Evolutionary conservation across 2,113 vertebrate species (phyloP), one percentile per base, ranked within the genome.

Genomic region (Tiliqua scincoides): DNA sequence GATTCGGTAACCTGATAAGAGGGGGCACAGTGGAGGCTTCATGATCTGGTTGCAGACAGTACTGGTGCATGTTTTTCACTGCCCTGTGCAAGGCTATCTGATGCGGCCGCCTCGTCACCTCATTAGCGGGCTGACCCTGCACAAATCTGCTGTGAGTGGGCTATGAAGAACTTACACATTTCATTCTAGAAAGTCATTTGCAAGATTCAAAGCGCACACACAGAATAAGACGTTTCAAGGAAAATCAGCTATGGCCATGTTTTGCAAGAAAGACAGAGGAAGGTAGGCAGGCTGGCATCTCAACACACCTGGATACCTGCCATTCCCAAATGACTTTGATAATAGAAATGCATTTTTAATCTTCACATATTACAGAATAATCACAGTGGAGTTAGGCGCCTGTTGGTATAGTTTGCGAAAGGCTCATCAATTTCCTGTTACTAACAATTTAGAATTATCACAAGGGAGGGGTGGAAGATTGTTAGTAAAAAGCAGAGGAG

Each of bases 371-470:
- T 91, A 92, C 75, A 85, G 85, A 84, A 88, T 91, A 85, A 90
- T 91, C 92, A 85, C 83, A 85, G 82, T 75, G 89, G 81, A 77
- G 89, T 86, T 88, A 35, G 25, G 90, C 82, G 87, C 87, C 84
- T 71, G 85, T 87, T 89, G 80, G 84, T 65, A 63, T 0, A 87
- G 85, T 6, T 86, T 61, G 32, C 86, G 52, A 92, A 89, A 87
- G 77, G 81, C 91, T 84, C 87, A 83, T 6, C 91, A 30, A 62
- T 93, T 94, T 94, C 92, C 90, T 90, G 89, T 87, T 86, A 90
- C 84, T 91, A 93, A 94, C 88, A 87, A 92, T 90, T 96, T 92
- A 91, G 95, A 95, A 95, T 94, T 94, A 95, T 90, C 85, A 94
- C 79, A 93, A 94, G 92, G 32, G n/a, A 32, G 23, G 48, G 62